A percentile compares a stretch with the other conserved stretches of the same genome.
Conservation (phyloP, 2,797 vertebrate species). For the Agapornis canus region DNA sequence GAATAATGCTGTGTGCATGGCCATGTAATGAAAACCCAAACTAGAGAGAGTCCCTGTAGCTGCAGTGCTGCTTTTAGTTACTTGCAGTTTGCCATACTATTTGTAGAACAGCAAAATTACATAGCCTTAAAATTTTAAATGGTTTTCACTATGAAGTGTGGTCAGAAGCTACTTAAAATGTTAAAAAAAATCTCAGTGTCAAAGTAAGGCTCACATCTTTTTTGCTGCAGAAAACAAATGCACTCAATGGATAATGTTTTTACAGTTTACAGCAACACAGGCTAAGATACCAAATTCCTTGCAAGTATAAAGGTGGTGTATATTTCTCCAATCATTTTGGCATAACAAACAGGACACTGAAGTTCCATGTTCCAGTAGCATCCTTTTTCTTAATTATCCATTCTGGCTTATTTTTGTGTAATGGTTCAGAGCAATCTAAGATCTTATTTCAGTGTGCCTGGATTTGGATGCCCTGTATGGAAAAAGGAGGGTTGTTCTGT, state of each 20-base stretch:
- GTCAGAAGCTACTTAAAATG: not conserved
- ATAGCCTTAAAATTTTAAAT: not conserved
- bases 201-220: not conserved
- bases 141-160: not conserved
- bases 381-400: not conserved
- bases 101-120: not conserved
- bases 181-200: not conserved
- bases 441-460: not conserved
- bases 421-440: not conserved
- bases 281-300: not conserved
- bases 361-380: not conserved
- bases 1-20: not conserved
- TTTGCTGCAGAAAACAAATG: not conserved
- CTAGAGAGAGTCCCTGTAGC: not conserved
- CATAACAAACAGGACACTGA: not conserved
- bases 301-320: not conserved
- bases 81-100: not conserved
- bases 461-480: not conserved
- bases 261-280: rapidly evolving
- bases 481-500: not conserved
- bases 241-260: not conserved
- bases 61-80: not conserved
- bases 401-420: not conserved
- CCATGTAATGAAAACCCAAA: not conserved
- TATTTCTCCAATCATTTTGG: not conserved